Conservation (phyloP, 2,888 invertebrate genomes). For the Orthosia cruda region DNA sequence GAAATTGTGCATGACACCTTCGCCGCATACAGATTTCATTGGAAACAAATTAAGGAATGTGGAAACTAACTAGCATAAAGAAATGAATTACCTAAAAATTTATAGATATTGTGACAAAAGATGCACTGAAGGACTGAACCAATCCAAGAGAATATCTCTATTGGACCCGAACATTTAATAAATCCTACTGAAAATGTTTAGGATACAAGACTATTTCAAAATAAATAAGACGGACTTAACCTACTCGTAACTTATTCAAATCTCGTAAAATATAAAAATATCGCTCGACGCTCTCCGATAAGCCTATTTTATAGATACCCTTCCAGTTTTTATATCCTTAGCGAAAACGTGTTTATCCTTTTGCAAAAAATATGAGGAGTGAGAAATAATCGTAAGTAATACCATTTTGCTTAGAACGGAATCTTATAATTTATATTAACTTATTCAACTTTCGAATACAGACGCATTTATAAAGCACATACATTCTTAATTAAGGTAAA, state of each 20-base stretch:
- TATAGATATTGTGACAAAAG: too few relatives aligned
- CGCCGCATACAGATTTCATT: constrained; percentile 47
- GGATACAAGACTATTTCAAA: constrained; percentile 43
- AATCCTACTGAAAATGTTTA: constrained; percentile 40
- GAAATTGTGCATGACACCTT: constrained; percentile 70
- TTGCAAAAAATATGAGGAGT: constrained; percentile 49
- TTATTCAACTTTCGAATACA: constrained; percentile 5
- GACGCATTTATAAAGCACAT: constrained; percentile 23
- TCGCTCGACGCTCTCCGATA: constrained; percentile 65
- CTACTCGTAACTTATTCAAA: constrained; percentile 71
- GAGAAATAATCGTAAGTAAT: constrained; percentile 37
- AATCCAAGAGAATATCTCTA: background rate
- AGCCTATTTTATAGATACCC: constrained; percentile 74
- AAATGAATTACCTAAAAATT: background rate
- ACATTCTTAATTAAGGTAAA: constrained; percentile 34
- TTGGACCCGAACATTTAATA: constrained; percentile 39
- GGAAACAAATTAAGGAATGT: constrained; percentile 1
- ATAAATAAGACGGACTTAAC: constrained; percentile 59
- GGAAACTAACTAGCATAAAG: background rate
- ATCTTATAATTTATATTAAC: background rate
- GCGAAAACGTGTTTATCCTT: constrained; percentile 59
- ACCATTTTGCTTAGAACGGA: constrained; percentile 22
- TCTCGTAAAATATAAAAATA: constrained; percentile 71
- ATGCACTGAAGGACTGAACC: background rate
- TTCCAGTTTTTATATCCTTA: constrained; percentile 66